phyloP scores from a whole-genome alignment of 1,140 invertebrate species.

The Bombus vancouverensis region DNA sequence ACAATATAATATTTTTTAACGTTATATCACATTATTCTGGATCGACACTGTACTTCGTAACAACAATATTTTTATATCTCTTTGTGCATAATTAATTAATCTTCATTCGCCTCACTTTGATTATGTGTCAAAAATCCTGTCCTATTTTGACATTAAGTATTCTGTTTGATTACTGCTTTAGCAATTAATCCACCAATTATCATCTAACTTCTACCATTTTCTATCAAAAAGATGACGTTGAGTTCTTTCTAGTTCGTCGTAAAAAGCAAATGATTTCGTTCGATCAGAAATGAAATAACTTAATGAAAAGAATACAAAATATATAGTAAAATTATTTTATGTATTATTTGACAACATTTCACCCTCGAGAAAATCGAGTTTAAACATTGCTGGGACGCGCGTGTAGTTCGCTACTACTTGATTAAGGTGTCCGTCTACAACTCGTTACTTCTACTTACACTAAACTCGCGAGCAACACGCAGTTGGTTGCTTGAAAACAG shows the following conservation, averaged over 20 bases:
- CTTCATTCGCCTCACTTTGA: background rate
- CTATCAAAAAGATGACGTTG: background rate
- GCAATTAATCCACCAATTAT: background rate
- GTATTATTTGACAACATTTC: background rate
- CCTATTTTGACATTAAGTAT: background rate
- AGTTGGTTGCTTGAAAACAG: background rate
- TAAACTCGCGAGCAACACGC: background rate
- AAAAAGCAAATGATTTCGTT: background rate
- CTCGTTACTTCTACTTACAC: conserved; percentile 22
- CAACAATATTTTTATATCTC: background rate
- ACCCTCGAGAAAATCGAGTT: background rate
- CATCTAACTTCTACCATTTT: background rate
- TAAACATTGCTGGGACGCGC: background rate
- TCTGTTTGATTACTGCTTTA: background rate
- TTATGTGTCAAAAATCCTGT: background rate
- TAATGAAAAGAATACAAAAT: background rate
- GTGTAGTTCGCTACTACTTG: background rate
- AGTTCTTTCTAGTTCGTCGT: background rate
- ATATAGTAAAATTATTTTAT: background rate
- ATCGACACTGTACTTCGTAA: background rate
- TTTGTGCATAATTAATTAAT: background rate
- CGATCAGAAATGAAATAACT: background rate
- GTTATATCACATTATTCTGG: background rate
- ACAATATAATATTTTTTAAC: background rate
- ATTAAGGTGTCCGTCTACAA: conserved; percentile 5